Conservation (phyloP, 2,113 vertebrate genomes). For the Jaculus jaculus region DNA sequence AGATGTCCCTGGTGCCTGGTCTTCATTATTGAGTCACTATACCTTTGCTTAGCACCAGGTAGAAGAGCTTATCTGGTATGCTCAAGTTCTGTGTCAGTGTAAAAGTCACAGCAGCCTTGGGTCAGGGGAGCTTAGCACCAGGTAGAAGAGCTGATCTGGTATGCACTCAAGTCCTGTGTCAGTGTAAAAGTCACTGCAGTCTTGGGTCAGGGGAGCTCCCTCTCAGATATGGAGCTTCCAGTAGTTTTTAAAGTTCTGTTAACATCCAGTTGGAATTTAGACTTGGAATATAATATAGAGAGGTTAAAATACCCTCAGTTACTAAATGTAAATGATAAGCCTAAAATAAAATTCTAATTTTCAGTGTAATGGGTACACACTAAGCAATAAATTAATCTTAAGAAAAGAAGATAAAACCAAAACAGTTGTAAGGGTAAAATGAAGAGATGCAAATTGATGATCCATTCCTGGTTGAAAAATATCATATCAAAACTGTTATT, state of each 20-base stretch:
- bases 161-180: too few species aligned
- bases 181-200: too few species aligned
- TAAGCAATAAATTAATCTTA: conserved; percentile 34
- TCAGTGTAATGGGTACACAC: background rate
- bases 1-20: too few species aligned
- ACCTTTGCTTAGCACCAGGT: too few species aligned
- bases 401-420: background rate
- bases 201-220: too few species aligned
- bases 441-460: background rate
- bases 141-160: too few species aligned
- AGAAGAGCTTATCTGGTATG: too few species aligned
- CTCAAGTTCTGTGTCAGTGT: too few species aligned
- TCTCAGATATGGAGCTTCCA: too few species aligned
- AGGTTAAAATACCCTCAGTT: background rate
- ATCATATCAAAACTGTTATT: background rate
- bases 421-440: conserved; percentile 52
- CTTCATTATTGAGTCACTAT: too few species aligned
- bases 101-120: too few species aligned
- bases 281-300: background rate
- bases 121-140: too few species aligned
- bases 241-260: conserved; percentile 23
- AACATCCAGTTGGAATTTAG: background rate
- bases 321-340: conserved; percentile 7
- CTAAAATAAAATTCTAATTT: conserved; percentile 43
- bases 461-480: background rate